Percentiles rank a stretch among this genome's conserved stretches.
Evolutionary conservation across 2,113 vertebrate species (phyloP).

Genomic region (Stegastes partitus): DNA sequence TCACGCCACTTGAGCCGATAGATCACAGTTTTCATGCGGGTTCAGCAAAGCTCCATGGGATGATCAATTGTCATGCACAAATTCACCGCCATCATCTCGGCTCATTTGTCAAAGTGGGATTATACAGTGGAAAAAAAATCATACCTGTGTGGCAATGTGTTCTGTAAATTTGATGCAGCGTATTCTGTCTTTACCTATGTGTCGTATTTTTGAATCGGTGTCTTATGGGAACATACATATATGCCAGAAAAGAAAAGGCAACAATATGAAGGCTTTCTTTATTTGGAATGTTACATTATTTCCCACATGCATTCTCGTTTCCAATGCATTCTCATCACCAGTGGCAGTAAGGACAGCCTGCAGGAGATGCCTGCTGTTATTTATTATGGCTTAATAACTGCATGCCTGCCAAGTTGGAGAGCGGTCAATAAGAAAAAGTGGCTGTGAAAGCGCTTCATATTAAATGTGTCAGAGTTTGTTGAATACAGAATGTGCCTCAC

Average conservation of each 20-base stretch:
- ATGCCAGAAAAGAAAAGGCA: slow-evolving; percentile 24
- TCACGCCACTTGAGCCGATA: slow-evolving; percentile 39
- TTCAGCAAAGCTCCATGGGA: slow-evolving; percentile 36
- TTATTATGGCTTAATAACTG: slow-evolving; percentile 76
- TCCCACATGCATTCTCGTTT: slow-evolving; percentile 57
- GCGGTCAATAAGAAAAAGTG: slow-evolving; percentile 72
- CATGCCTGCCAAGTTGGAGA: slow-evolving; percentile 66
- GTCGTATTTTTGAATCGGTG: slow-evolving; percentile 3
- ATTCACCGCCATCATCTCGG: slow-evolving; percentile 45
- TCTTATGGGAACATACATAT: slow-evolving; percentile 8
- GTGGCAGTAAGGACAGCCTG: slow-evolving; percentile 42
- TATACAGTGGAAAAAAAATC: slow-evolving; percentile 51
- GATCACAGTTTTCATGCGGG: slow-evolving; percentile 50
- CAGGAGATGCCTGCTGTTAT: slow-evolving; percentile 61
- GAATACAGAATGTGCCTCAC: slow-evolving; percentile 61
- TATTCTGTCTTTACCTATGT: slow-evolving; percentile 12
- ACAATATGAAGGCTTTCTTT: slow-evolving; percentile 27
- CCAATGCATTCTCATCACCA: slow-evolving; percentile 55
- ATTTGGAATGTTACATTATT: slow-evolving; percentile 58
- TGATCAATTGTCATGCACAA: slow-evolving; percentile 56
- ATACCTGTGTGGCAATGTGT: slow-evolving; percentile 7
- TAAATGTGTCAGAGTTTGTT: slow-evolving; percentile 72
- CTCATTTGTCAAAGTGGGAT: slow-evolving; percentile 66
- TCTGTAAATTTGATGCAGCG: neutral
- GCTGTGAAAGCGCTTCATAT: slow-evolving; percentile 69